Evolutionary conservation across 2,113 vertebrate genomes (phyloP), one percentile per base, ranked within the genome.

Genomic region (Equus quagga): DNA sequence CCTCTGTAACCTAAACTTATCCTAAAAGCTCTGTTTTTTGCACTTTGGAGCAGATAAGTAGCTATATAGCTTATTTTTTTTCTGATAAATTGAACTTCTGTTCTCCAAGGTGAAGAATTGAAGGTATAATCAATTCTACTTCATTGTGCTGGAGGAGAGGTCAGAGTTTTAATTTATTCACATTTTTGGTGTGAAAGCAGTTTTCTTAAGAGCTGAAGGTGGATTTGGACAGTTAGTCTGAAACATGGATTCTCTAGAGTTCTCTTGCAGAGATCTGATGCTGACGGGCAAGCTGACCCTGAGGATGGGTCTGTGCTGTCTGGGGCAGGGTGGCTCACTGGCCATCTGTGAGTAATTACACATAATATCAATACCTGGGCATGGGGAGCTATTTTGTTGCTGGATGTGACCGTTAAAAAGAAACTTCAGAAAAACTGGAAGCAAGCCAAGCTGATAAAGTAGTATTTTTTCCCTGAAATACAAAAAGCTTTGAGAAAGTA

Each of bases 341-440:
- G 23, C 79, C 95, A 94, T 92, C 94, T 97, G 97, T 97, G 80
- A 96, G 44, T 73, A 96, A 93, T 96, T 96, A 93, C 23, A 36
- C 13, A 8, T 56, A 96, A 84, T 81, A 46, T 86, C 64, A 21
- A 51, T 96, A 92, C 94, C 87, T 96, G 92, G 67, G 58, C 54
- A 58, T 11, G 14, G 54, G 51, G n/a, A 80, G 36, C 72, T 91
- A 3, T 79, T 86, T 95, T 62, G 67, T 19, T 84, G 60, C 95
- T 73, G 94, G 94, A 97, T 96, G 92, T 97, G 83, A 90, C 85
- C 51, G 14, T 94, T 72, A 79, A 82, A 95, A 91, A 62, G 82
- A 85, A 67, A 69, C 67, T 95, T 85, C 76, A 91, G 70, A 56
- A 94, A 91, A 94, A 73, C 49, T 88, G 62, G n/a, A 84, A 14